A percentile compares a stretch with the other conserved stretches of the same genome.
These are phyloP conservation scores for Brachypodius melanocephalos DNA, from an alignment of 2,113 vertebrate genomes.

Conservation along the genomic window DNA sequence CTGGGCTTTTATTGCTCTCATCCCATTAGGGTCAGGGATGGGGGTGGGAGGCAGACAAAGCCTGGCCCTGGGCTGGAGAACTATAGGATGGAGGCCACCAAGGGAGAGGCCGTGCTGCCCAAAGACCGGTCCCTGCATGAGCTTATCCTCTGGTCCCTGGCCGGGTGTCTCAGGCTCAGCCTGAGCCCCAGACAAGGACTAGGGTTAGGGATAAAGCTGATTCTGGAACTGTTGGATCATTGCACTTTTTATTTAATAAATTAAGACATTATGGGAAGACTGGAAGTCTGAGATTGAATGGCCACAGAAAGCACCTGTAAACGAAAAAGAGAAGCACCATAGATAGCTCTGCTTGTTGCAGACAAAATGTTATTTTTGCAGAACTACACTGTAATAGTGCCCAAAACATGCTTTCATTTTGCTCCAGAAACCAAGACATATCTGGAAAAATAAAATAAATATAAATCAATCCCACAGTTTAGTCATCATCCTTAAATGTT, in stretches of 20 bases:
- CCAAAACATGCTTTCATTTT: background rate
- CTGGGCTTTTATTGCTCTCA: background rate
- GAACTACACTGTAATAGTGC: background rate
- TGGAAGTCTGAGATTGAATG: background rate
- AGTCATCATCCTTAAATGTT: background rate
- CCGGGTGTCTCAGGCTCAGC: background rate
- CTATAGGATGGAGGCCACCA: background rate
- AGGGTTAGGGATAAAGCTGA: background rate
- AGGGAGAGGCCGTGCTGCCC: background rate
- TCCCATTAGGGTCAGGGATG: background rate
- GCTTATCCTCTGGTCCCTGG: background rate
- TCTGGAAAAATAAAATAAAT: background rate
- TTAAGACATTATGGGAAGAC: background rate
- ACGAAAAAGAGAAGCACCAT: background rate
- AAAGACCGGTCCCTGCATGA: background rate
- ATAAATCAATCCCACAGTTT: background rate
- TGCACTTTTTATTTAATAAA: background rate
- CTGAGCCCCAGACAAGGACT: background rate
- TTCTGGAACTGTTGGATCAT: background rate
- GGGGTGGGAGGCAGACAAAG: background rate
- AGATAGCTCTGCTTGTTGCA: background rate
- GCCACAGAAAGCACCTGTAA: background rate
- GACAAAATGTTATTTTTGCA: background rate
- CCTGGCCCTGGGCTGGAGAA: background rate
- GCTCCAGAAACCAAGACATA: background rate